A percentile compares a stretch with the other conserved stretches of the same genome.
These are phyloP conservation scores for Cheilosia variabilis DNA, from an alignment of 2,888 invertebrate species.

Conservation along the genomic window DNA sequence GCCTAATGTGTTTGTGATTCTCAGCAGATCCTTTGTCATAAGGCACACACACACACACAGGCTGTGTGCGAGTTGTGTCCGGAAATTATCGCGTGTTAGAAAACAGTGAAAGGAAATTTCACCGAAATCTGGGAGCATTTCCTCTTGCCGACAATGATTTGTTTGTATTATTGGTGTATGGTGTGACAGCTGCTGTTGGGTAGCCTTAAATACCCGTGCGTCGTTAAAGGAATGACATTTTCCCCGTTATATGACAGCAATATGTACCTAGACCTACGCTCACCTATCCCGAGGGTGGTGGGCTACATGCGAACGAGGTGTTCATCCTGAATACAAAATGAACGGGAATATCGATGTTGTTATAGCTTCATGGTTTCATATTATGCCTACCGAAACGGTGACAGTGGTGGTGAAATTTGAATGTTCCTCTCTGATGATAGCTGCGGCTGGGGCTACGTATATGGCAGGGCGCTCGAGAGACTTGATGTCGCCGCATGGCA, in stretches of 20 bases:
- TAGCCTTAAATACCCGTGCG: slow-evolving; percentile 3
- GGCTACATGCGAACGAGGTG: slow-evolving; percentile 4
- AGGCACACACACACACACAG: background rate
- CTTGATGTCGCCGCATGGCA: background rate
- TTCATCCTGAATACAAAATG: slow-evolving; percentile 31
- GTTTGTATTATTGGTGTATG: slow-evolving; percentile 3
- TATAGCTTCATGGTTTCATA: background rate
- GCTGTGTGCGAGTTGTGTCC: slow-evolving; percentile 24
- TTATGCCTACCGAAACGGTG: background rate
- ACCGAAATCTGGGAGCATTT: slow-evolving; percentile 33
- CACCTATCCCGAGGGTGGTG: slow-evolving; percentile 12
- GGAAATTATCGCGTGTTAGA: slow-evolving; percentile 46
- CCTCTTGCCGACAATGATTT: slow-evolving; percentile 36
- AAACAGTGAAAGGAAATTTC: slow-evolving; percentile 35
- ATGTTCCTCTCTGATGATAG: background rate
- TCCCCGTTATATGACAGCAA: slow-evolving; percentile 17
- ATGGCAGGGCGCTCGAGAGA: slow-evolving; percentile 12
- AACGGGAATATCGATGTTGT: background rate
- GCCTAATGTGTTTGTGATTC: slow-evolving; percentile 53
- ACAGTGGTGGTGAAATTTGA: slow-evolving; percentile 7
- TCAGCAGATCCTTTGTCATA: slow-evolving; percentile 11
- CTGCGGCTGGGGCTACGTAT: background rate
- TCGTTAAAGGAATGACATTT: slow-evolving; percentile 27
- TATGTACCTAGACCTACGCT: background rate
- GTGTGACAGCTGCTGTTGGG: slow-evolving; percentile 3